Evolutionary conservation across 1,140 invertebrate genomes (phyloP).

Genomic region (Drepana arcuata): DNA sequence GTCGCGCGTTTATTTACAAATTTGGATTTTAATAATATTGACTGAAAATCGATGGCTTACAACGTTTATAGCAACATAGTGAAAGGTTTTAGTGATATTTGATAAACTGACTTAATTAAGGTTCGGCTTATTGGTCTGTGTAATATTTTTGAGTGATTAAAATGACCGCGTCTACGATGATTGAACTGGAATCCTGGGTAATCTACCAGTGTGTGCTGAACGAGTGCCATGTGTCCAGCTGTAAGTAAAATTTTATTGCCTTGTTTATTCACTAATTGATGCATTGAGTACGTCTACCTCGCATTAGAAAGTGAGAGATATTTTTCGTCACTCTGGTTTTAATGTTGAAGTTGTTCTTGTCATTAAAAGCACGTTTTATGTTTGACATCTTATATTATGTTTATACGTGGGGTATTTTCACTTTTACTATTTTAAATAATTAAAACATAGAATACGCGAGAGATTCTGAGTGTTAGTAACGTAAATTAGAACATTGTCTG

Average conservation of each 20-base stretch:
- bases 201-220: constrained; percentile 75
- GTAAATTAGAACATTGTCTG: no score
- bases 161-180: constrained; percentile 73
- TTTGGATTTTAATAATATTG: constrained; percentile 22
- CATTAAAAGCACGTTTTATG: no score
- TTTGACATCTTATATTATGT: background rate
- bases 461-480: no score
- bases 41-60: constrained; percentile 24
- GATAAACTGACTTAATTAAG: constrained; percentile 18
- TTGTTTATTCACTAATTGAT: no score
- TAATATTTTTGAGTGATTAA: constrained; percentile 28
- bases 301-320: constrained; percentile 1
- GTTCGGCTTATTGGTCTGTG: constrained; percentile 26
- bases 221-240: constrained; percentile 74
- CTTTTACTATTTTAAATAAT: background rate
- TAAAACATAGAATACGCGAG: no score
- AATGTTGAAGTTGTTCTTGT: background rate
- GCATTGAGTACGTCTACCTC: no score
- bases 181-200: constrained; percentile 75
- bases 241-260: no score
- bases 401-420: background rate
- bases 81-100: constrained; percentile 20
- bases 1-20: constrained; percentile 35
- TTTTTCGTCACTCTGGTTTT: background rate
- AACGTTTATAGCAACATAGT: constrained; percentile 10